A percentile compares a stretch with the other conserved stretches of the same genome.
Evolutionary conservation across 2,797 vertebrate genomes (phyloP).

Genomic region (Neoniphon sammara): DNA sequence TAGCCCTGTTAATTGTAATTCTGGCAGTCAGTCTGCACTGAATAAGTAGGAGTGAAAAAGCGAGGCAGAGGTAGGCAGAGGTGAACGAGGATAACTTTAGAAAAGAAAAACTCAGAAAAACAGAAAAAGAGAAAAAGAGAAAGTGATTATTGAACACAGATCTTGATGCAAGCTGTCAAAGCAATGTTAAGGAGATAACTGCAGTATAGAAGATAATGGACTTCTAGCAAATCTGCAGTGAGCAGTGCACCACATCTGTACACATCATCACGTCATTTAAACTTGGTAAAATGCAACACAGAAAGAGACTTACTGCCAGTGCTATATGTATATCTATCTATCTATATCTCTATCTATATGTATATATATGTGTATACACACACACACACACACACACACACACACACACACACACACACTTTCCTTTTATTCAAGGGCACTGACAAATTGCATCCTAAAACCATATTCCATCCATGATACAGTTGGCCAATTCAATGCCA

Average conservation of each 20-base stretch:
- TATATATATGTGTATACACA: no score
- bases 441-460: conserved; percentile 6
- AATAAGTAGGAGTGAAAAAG: conserved; percentile 39
- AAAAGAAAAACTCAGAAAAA: conserved; percentile 15
- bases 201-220: conserved; percentile 30
- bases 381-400: no score
- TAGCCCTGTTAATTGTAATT: conserved; percentile 76
- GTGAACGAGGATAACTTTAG: conserved; percentile 31
- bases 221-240: conserved; percentile 38
- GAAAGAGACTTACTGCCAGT: neutral
- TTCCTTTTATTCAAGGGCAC: neutral
- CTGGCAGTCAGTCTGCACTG: conserved; percentile 50
- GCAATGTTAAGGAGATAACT: conserved; percentile 31
- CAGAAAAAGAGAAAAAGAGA: neutral
- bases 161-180: conserved; percentile 31
- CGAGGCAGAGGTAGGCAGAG: conserved; percentile 32
- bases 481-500: neutral
- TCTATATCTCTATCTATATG: no score
- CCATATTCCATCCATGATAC: neutral
- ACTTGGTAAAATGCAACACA: neutral
- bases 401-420: no score
- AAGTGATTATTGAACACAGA: neutral
- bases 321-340: neutral
- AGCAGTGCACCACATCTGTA: conserved; percentile 12
- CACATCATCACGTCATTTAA: neutral